A percentile compares a stretch with the other conserved stretches of the same genome.
Conservation (phyloP, 2,113 vertebrate species). For the Phainopepla nitens region DNA sequence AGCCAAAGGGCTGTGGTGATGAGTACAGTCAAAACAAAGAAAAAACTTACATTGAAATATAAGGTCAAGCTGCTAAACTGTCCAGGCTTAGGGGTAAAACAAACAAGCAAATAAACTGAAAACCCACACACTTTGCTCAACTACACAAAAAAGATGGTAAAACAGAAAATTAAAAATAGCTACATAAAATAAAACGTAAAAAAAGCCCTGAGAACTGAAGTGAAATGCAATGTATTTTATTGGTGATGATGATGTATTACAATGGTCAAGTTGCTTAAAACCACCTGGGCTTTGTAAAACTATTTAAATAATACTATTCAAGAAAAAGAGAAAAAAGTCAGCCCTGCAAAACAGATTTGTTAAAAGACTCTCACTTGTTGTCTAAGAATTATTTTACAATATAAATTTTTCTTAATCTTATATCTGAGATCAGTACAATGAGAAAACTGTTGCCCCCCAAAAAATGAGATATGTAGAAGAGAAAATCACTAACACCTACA, state of each 20-base stretch:
- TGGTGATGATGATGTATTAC: accelerated
- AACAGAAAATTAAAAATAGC: not conserved
- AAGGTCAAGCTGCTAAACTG: not conserved
- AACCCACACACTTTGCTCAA: not conserved
- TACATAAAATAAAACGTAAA: not conserved
- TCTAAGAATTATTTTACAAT: not conserved
- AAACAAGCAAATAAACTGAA: not conserved
- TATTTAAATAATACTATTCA: not conserved
- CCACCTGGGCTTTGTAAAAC: not conserved
- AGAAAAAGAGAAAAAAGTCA: not conserved
- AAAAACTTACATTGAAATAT: not conserved
- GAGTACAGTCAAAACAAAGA: not conserved
- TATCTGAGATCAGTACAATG: not conserved
- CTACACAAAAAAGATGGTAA: not conserved
- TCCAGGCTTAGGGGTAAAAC: not conserved
- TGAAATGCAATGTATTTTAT: not conserved
- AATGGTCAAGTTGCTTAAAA: not conserved
- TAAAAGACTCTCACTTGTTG: not conserved
- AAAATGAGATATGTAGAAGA: accelerated
- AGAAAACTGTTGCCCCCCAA: not conserved
- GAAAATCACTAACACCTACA: not conserved
- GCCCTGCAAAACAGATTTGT: not conserved
- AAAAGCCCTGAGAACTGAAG: not conserved
- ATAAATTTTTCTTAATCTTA: not conserved
- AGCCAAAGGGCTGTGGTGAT: not conserved